Evolutionary conservation across 2,113 vertebrate species (phyloP).

Genomic region (Amblyopsis rosae): DNA sequence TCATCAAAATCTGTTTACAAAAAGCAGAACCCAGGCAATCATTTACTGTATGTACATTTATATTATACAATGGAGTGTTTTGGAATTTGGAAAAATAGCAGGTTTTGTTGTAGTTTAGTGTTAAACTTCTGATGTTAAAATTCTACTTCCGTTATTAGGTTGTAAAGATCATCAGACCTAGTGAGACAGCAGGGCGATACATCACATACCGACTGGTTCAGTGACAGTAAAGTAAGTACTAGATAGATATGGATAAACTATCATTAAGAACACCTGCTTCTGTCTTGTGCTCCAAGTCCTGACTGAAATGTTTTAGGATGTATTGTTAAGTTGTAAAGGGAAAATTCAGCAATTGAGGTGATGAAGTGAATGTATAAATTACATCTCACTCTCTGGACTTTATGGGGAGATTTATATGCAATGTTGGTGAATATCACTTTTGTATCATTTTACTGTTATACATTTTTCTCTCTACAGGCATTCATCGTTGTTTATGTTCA

Average conservation of each 20-base stretch:
- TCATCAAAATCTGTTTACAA: no score
- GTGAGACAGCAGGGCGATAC: slow-evolving; percentile 93
- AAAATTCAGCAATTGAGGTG: neutral
- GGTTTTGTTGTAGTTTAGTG: no score
- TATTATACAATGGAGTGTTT: no score
- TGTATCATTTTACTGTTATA: neutral
- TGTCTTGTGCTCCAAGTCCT: neutral
- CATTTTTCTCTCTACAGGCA: neutral
- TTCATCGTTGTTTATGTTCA: neutral
- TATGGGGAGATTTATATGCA: no score
- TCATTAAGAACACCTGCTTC: neutral
- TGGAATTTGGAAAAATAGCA: no score
- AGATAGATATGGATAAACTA: neutral
- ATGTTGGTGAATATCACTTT: no score
- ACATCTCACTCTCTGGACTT: no score
- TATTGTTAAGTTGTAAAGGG: neutral
- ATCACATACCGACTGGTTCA: slow-evolving; percentile 98
- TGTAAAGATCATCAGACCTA: slow-evolving; percentile 96
- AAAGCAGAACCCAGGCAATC: no score
- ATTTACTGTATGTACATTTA: no score
- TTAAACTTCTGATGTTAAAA: neutral
- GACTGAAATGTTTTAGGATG: no score
- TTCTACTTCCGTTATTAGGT: slow-evolving; percentile 74
- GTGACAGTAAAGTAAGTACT: slow-evolving; percentile 55
- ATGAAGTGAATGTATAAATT: no score